A percentile compares a stretch with the other conserved stretches of the same genome.
Evolutionary conservation across 1,140 invertebrate species (phyloP).

Genomic region (Lethrus apterus): DNA sequence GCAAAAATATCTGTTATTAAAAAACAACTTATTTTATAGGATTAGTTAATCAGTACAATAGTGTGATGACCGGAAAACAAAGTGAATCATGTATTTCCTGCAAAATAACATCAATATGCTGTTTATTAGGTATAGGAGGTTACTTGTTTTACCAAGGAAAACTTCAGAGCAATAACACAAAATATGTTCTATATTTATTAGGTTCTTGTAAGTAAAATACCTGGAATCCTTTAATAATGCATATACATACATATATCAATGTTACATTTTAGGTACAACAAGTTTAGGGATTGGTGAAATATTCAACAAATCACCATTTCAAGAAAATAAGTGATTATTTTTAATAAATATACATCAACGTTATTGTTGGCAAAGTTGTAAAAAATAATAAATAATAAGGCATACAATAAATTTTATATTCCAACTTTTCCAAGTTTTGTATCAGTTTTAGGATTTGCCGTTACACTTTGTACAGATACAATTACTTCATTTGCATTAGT

Average conservation of each 20-base stretch:
- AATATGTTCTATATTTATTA: constrained; percentile 3
- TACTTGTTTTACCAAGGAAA: constrained; percentile 12
- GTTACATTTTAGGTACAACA: constrained; percentile 23
- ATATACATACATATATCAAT: neutral
- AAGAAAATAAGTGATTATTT: constrained; percentile 8
- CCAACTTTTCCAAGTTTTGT: constrained; percentile 92
- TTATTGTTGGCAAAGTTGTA: neutral
- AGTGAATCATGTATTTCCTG: constrained; percentile 11
- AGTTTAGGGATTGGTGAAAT: constrained; percentile 29
- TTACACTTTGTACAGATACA: constrained; percentile 84
- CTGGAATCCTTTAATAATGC: neutral
- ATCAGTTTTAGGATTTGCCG: constrained; percentile 96
- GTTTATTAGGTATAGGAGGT: constrained; percentile 14
- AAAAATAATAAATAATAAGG: constrained; percentile 8
- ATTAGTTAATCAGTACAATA: too few relatives aligned
- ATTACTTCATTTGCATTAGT: constrained; percentile 92
- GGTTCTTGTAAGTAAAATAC: constrained; percentile 10
- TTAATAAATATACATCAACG: neutral
- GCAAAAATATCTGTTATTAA: too few relatives aligned
- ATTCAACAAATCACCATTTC: constrained; percentile 31
- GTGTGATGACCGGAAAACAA: constrained; percentile 5
- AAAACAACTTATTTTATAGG: neutral
- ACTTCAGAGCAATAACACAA: neutral
- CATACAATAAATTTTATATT: constrained; percentile 45
- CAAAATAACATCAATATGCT: constrained; percentile 12